phyloP scores from a whole-genome alignment of 1,140 invertebrate species.

The Saccostrea echinata region DNA sequence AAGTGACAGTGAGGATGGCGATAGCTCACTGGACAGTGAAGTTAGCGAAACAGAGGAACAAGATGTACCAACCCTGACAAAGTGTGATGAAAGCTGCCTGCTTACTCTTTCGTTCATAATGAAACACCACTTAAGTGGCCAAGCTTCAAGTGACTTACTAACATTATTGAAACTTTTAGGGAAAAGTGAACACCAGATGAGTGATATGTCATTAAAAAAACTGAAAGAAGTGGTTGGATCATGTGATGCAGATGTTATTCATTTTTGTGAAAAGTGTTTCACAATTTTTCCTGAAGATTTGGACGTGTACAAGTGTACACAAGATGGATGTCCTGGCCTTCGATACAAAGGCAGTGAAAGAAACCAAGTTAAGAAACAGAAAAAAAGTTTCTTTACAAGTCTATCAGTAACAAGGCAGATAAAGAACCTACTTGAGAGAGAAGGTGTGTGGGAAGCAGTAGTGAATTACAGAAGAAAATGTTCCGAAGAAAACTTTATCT shows the following conservation, averaged over 20 bases:
- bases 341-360: not conserved
- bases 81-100: constrained; percentile 1
- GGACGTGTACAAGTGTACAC: constrained; percentile 3
- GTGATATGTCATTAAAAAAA: constrained; percentile 11
- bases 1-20: too few relatives aligned
- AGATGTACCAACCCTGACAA: too few relatives aligned
- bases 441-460: not conserved
- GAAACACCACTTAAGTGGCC: constrained; percentile 6
- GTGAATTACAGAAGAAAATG: too few relatives aligned
- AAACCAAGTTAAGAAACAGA: not conserved
- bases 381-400: constrained; percentile 3
- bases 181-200: not conserved
- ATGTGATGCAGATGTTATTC: constrained; percentile 3
- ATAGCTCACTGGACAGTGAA: too few relatives aligned
- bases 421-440: not conserved
- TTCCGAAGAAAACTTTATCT: not conserved
- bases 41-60: too few relatives aligned
- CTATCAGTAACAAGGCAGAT: not conserved
- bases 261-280: constrained; percentile 26
- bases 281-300: constrained; percentile 27
- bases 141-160: not conserved
- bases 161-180: constrained; percentile 20
- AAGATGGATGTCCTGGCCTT: constrained; percentile 13
- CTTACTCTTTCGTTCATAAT: not conserved
- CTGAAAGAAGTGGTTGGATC: constrained; percentile 7